phyloP scores from a whole-genome alignment of 2,797 vertebrate species.

The Microchirus variegatus region DNA sequence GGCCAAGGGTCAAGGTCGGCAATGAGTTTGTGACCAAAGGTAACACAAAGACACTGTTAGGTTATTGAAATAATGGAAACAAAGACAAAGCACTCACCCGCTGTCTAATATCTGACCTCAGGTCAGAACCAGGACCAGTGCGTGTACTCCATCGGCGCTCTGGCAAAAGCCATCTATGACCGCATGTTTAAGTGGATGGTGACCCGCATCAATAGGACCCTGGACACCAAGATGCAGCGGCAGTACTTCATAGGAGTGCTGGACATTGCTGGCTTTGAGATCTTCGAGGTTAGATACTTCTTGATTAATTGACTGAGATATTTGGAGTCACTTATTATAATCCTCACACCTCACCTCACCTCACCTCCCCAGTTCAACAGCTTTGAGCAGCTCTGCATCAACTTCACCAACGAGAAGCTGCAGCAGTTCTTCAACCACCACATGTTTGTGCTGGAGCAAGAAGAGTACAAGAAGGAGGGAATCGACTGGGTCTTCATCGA shows the following conservation, averaged over 20 bases:
- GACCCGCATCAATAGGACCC: slow-evolving; percentile 74
- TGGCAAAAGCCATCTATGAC: slow-evolving; percentile 79
- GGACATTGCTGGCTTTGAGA: slow-evolving; percentile 81
- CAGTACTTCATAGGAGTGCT: slow-evolving; percentile 81
- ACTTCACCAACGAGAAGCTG: slow-evolving; percentile 82
- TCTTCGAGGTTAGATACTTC: slow-evolving; percentile 73
- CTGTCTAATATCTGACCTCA: slow-evolving; percentile 19
- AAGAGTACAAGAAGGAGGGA: slow-evolving; percentile 81
- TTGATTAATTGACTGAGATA: background rate
- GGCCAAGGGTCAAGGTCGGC: slow-evolving; percentile 70
- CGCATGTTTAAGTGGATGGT: slow-evolving; percentile 85
- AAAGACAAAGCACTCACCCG: background rate
- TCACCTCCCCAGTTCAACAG: slow-evolving; percentile 69
- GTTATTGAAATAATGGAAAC: background rate
- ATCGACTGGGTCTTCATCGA: slow-evolving; percentile 81
- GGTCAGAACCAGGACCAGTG: slow-evolving; percentile 80
- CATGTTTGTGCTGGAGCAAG: slow-evolving; percentile 82
- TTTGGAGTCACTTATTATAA: background rate
- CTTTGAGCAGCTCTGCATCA: slow-evolving; percentile 82
- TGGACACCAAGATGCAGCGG: slow-evolving; percentile 81
- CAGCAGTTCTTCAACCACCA: slow-evolving; percentile 83
- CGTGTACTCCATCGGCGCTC: slow-evolving; percentile 72
- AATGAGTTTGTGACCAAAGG: slow-evolving; percentile 81
- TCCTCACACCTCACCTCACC: background rate
- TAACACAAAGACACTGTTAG: slow-evolving; percentile 15